Conservation (phyloP, 1,140 invertebrate species). For the Campoletis sonorensis region DNA sequence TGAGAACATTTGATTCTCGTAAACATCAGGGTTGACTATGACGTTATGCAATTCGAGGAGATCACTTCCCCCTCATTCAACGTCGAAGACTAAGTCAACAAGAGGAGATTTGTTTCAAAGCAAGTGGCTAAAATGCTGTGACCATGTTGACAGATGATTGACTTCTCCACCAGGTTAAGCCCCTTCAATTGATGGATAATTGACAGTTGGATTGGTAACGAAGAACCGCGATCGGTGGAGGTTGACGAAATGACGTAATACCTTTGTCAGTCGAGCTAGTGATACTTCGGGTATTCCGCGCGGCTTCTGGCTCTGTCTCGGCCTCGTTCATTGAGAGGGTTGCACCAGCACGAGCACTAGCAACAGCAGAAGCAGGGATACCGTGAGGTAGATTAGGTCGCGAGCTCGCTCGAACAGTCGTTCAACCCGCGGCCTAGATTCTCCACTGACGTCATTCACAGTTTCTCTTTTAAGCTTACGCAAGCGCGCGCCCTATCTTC, state of each 20-base stretch:
- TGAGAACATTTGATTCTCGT: too few relatives aligned
- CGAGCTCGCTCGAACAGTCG: constrained; percentile 70
- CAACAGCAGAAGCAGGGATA: constrained; percentile 30
- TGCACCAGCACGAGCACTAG: constrained; percentile 54
- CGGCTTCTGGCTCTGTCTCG: constrained; percentile 52
- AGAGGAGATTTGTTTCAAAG: too few relatives aligned
- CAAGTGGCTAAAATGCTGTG: too few relatives aligned
- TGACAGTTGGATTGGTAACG: too few relatives aligned
- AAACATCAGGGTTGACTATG: too few relatives aligned
- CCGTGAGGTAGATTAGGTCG: constrained; percentile 66
- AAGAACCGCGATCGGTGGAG: too few relatives aligned
- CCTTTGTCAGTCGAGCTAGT: neutral
- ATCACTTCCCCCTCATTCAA: too few relatives aligned
- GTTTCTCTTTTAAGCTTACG: constrained; percentile 53
- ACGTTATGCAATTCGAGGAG: too few relatives aligned
- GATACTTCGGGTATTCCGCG: constrained; percentile 15
- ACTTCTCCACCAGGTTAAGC: too few relatives aligned
- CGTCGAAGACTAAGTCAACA: too few relatives aligned
- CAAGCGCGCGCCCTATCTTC: constrained; percentile 50
- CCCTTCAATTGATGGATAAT: too few relatives aligned
- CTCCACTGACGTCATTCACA: constrained; percentile 69
- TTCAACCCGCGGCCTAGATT: constrained; percentile 75
- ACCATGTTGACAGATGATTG: too few relatives aligned
- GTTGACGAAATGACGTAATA: neutral
- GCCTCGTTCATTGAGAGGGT: constrained; percentile 69